Base-by-base conservation (phyloP, 2,113 vertebrate species). In the Euleptes europaea region DNA sequence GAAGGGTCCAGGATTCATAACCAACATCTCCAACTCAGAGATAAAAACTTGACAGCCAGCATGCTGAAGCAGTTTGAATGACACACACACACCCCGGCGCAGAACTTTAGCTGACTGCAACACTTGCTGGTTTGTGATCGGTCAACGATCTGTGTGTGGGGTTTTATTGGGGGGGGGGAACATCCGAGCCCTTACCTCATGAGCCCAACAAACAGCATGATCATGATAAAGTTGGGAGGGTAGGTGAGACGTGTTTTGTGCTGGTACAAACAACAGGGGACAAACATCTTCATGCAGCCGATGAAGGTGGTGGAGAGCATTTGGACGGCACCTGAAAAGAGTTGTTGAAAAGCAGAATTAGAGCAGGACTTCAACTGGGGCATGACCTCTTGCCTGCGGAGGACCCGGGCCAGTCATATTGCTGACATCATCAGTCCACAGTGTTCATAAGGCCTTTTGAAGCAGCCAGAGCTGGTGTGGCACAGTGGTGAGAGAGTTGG, bases 281-380 rank as follows among this genome's bases (percentile, higher is more conserved):
- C 91, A 40, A 96, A 98, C 93, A 97, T 97, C 92, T 99, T 98
- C 5, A 98, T 44, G 42, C 96, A 98, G 88, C 99, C 99, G 3
- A 99, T 99, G 82, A 98, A 76, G 0, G 98, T 98, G 81, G 99
- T 99, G 69, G 98, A 98, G n/a, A 99, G 94, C 98, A 99, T 99
- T 63, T 99, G 99, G 70, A 99, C 93, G 0, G 98, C 98, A 72
- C 98, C 99, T 99, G 57, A 0, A 49, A 31, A 47, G 1, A 73
- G 70, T 38, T 21, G 21, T 21, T 13, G 14, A 35, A 35, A 38
- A 3, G 17, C 40, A 80, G 0, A 19, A 70, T 70, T 8, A 70
- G 35, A 73, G 67, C 47, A 9, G 21, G 6, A 19, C 6, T n/a
- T 82, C 42, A 60, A 73, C 6, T 70, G 40, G 60, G 21, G 21